Evolutionary conservation across 2,888 invertebrate genomes (phyloP).

Genomic region (Aspidiotus destructor): DNA sequence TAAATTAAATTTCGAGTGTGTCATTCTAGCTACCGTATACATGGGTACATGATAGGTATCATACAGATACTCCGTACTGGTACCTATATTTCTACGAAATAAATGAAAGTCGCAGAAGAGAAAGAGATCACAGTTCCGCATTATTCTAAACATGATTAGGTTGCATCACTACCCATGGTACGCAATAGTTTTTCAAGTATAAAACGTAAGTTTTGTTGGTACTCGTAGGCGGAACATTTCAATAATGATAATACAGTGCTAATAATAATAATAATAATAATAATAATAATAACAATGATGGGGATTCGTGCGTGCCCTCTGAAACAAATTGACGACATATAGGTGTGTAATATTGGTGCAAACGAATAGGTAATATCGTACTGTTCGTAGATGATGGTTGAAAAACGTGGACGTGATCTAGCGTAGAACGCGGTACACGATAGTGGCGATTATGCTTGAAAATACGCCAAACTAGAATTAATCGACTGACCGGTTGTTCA

Average conservation of each 20-base stretch:
- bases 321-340: conserved; percentile 8
- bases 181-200: not conserved
- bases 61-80: no score
- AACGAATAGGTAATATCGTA: no score
- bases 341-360: not conserved
- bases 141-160: not conserved
- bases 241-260: not conserved
- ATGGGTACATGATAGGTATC: no score
- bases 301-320: conserved; percentile 16
- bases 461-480: conserved; percentile 12
- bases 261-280: no score
- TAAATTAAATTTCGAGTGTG: no score
- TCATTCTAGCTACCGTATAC: no score
- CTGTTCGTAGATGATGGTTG: not conserved
- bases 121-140: not conserved
- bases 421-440: no score
- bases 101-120: no score
- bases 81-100: no score
- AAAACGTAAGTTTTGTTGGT: conserved; percentile 11
- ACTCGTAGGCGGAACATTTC: conserved; percentile 10
- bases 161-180: not conserved
- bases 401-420: conserved; percentile 7
- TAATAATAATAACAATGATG: not conserved
- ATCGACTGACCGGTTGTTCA: conserved; percentile 11
- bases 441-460: not conserved